A percentile compares a stretch with the other conserved stretches of the same genome.
phyloP scores from a whole-genome alignment of 2,797 vertebrate genomes.

The Apogon hyalosoma region DNA sequence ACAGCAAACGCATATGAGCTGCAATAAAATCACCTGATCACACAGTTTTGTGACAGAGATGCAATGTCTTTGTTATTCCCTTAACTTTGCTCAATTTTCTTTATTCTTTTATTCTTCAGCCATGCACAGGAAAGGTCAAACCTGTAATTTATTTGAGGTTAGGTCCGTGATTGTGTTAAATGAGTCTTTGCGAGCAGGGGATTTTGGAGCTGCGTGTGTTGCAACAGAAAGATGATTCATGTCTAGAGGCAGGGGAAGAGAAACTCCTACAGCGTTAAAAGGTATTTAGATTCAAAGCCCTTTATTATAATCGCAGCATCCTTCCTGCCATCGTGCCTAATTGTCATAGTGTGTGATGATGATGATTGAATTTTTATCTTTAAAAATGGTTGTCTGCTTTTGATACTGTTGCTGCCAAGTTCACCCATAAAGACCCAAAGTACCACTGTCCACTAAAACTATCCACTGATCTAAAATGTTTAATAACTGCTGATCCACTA shows the following conservation, averaged over 20 bases:
- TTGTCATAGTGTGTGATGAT: too few relatives aligned
- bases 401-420: too few relatives aligned
- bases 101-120: slow-evolving; percentile 4
- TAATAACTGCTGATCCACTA: too few relatives aligned
- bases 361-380: too few relatives aligned
- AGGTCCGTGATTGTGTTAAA: slow-evolving; percentile 10
- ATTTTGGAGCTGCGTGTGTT: slow-evolving; percentile 7
- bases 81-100: not conserved
- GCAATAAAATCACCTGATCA: not conserved
- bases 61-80: slow-evolving; percentile 1
- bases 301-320: not conserved
- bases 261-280: slow-evolving; percentile 1
- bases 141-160: slow-evolving; percentile 24
- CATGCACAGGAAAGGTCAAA: slow-evolving; percentile 27
- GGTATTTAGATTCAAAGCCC: not conserved
- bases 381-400: too few relatives aligned
- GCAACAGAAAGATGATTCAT: slow-evolving; percentile 36
- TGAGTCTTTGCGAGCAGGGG: slow-evolving; percentile 6
- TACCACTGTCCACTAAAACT: too few relatives aligned
- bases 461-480: too few relatives aligned
- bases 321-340: too few relatives aligned
- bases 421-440: too few relatives aligned
- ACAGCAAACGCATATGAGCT: too few relatives aligned
- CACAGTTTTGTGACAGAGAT: not conserved
- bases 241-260: slow-evolving; percentile 22